Evolutionary conservation across 1,140 invertebrate genomes (phyloP).

Genomic region (Maconellicoccus hirsutus): DNA sequence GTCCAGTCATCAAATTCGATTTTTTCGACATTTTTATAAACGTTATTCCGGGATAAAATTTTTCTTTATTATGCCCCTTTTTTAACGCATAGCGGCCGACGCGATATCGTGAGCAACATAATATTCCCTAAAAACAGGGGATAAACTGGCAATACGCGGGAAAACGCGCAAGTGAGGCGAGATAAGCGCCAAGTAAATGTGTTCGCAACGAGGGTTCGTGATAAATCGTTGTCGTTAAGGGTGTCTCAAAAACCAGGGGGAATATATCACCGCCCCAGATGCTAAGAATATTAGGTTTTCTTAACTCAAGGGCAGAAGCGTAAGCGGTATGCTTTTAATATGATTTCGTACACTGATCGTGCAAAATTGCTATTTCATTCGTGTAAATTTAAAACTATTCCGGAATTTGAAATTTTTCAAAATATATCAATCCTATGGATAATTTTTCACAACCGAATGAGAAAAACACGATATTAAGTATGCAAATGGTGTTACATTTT

Average conservation of each 20-base stretch:
- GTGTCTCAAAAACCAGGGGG: conserved; percentile 12
- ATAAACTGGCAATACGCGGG: not conserved
- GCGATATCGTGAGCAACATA: not conserved
- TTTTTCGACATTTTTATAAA: conserved; percentile 12
- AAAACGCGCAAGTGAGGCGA: not conserved
- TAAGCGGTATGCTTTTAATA: not conserved
- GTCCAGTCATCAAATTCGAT: conserved; percentile 16
- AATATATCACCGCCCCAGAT: conserved; percentile 7
- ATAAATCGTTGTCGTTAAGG: conserved; percentile 19
- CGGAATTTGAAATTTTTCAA: not conserved
- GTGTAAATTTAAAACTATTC: not conserved
- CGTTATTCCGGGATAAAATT: not conserved
- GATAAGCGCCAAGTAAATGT: conserved; percentile 18
- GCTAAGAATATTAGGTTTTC: conserved; percentile 9
- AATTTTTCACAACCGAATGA: not conserved
- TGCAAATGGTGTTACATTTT: not conserved
- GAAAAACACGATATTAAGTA: not conserved
- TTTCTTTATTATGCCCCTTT: not conserved
- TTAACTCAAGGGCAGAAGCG: not conserved
- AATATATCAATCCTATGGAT: not conserved
- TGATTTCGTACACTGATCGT: not conserved
- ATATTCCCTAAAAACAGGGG: not conserved
- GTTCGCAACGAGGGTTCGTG: conserved; percentile 16
- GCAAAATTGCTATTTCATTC: not conserved
- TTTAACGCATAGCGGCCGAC: not conserved